Conservation (phyloP, 2,113 vertebrate species). For the Taxidea taxus region DNA sequence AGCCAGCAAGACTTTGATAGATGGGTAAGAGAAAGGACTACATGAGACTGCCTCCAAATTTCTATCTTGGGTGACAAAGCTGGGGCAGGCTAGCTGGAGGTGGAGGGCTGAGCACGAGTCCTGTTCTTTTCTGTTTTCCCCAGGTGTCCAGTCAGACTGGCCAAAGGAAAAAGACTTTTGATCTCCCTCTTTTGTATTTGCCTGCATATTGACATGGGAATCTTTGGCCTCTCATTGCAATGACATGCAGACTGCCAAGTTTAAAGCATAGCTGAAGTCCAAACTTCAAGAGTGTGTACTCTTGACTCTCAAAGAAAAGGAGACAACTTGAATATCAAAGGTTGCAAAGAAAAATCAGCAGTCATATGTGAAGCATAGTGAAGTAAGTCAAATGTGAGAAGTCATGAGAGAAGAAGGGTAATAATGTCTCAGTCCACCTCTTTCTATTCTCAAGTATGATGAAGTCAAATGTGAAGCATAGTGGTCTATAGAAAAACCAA, state of each 20-base stretch:
- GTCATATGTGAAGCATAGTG: not conserved
- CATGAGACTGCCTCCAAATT: not conserved
- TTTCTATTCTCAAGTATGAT: too few relatives aligned
- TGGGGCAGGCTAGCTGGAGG: not conserved
- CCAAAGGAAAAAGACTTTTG: not conserved
- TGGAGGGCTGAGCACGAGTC: not conserved
- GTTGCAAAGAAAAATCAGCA: not conserved
- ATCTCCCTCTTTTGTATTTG: not conserved
- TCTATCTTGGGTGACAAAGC: not conserved
- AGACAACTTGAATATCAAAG: not conserved
- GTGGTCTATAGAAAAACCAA: not conserved
- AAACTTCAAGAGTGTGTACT: not conserved
- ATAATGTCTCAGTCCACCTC: too few relatives aligned
- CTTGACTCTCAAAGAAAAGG: not conserved
- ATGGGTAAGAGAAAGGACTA: not conserved
- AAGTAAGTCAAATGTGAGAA: too few relatives aligned
- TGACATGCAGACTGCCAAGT: not conserved
- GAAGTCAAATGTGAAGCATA: not conserved
- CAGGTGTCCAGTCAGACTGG: not conserved
- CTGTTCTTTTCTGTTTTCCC: not conserved
- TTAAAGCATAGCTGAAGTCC: not conserved
- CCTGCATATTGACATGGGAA: not conserved
- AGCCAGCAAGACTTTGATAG: not conserved
- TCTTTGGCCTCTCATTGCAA: not conserved
- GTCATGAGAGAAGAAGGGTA: too few relatives aligned